phyloP scores from a whole-genome alignment of 2,113 vertebrate species.

The Passerina amoena region DNA sequence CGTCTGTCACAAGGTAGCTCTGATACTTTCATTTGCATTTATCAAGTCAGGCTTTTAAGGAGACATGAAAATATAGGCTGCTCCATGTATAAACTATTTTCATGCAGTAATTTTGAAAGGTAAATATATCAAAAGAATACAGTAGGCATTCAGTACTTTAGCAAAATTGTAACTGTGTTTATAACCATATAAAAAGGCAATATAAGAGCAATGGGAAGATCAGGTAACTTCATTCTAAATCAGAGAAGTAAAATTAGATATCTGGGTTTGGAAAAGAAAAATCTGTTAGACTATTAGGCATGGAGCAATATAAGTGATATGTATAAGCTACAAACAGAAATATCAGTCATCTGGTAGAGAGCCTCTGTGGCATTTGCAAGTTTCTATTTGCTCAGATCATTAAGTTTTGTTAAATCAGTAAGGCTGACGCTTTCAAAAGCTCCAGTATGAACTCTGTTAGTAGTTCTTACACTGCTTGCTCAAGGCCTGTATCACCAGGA shows the following conservation, averaged over 20 bases:
- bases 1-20: not conserved
- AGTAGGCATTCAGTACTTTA: not conserved
- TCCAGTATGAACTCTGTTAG: not conserved
- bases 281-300: accelerated
- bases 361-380: not conserved
- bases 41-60: not conserved
- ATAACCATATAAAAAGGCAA: not conserved
- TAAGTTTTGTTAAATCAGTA: not conserved
- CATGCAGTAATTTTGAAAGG: not conserved
- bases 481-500: not conserved
- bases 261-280: not conserved
- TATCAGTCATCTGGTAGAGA: not conserved
- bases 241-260: not conserved
- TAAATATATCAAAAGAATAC: not conserved
- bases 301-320: not conserved
- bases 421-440: not conserved
- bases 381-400: not conserved
- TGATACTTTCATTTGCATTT: not conserved
- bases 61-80: not conserved
- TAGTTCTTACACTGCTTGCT: not conserved
- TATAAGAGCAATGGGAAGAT: not conserved
- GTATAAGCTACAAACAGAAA: not conserved
- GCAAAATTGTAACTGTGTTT: not conserved
- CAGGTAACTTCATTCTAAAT: not conserved
- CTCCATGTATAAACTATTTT: not conserved